Conservation (phyloP, 2,797 vertebrate species). For the Lutjanus argentimaculatus region DNA sequence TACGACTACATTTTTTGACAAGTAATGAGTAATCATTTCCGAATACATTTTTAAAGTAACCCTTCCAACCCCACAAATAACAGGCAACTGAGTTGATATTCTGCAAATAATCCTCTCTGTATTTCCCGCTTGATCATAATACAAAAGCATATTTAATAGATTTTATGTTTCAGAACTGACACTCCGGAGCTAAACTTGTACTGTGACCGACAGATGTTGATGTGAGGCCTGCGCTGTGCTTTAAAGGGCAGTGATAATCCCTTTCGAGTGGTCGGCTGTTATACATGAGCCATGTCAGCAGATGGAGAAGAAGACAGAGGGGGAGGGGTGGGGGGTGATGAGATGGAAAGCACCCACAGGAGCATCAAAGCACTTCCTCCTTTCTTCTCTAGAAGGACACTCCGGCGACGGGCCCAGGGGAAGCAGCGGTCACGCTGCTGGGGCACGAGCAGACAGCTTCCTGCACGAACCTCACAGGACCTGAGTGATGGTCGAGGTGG, state of each 20-base stretch:
- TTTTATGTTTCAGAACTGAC: conserved; percentile 4
- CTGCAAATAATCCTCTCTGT: neutral
- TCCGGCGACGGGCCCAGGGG: conserved; percentile 22
- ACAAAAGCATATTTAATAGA: neutral
- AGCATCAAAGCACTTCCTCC: conserved; percentile 62
- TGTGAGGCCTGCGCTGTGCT: neutral
- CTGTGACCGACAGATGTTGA: conserved; percentile 6
- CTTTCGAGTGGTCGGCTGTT: neutral
- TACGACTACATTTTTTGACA: too few species aligned
- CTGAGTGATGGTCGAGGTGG: conserved; percentile 50
- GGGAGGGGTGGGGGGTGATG: conserved; percentile 12
- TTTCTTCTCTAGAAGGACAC: conserved; percentile 28
- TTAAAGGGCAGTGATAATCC: neutral
- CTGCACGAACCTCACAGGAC: conserved; percentile 35
- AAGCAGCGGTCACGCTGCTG: conserved; percentile 43
- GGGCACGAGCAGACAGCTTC: conserved; percentile 50
- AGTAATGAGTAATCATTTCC: too few species aligned
- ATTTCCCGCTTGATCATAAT: too few species aligned
- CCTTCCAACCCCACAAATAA: too few species aligned
- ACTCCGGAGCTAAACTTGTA: neutral
- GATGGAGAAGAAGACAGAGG: neutral
- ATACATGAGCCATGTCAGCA: conserved; percentile 22
- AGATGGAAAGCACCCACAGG: conserved; percentile 42
- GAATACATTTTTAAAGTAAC: too few species aligned
- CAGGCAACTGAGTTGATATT: too few species aligned